Conservation (phyloP, 2,888 invertebrate genomes). For the Meteorus cinctellus region DNA sequence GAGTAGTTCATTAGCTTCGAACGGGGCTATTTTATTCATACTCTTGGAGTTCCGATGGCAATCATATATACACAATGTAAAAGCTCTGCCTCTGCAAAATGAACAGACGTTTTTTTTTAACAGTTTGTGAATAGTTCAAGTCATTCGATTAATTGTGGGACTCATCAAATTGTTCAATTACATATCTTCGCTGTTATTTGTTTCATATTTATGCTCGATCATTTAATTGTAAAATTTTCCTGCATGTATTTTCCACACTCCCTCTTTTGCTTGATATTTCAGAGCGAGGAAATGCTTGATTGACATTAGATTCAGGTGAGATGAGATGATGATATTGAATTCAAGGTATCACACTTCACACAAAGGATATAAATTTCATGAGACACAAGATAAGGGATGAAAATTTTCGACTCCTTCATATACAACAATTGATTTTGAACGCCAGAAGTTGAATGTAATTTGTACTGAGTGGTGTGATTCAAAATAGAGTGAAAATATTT, state of each 20-base stretch:
- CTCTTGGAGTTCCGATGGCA: background rate
- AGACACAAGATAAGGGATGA: background rate
- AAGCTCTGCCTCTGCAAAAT: background rate
- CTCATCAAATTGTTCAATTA: no score
- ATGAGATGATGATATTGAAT: background rate
- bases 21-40: background rate
- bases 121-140: background rate
- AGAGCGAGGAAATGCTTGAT: background rate
- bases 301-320: background rate
- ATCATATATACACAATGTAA: background rate
- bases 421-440: no score
- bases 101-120: background rate
- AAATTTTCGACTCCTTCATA: background rate
- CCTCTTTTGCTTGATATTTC: background rate
- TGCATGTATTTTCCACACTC: no score
- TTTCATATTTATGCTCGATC: no score
- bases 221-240: no score
- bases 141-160: no score
- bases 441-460: no score
- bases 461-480: background rate
- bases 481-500: constrained; percentile 66
- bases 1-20: background rate
- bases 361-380: background rate
- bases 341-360: background rate
- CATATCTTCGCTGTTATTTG: no score